Evolutionary conservation across 2,113 vertebrate species (phyloP).

Genomic region (Rostratula benghalensis): DNA sequence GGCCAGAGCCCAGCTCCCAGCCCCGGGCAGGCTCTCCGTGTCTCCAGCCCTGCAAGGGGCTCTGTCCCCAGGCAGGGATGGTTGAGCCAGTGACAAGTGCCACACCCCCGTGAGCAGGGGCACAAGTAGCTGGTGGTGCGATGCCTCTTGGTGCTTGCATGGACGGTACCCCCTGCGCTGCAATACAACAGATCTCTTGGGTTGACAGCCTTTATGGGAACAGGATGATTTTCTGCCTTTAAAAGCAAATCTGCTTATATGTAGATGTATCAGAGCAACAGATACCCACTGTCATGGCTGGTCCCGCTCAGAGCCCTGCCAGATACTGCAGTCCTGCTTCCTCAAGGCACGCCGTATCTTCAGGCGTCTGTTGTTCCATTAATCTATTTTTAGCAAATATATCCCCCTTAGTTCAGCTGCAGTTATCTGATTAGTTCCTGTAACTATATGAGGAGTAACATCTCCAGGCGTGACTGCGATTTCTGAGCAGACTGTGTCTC

Average conservation of each 20-base stretch:
- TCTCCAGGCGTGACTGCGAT: slow-evolving; percentile 27
- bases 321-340: background rate
- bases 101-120: background rate
- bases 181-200: background rate
- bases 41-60: background rate
- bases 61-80: rapidly evolving
- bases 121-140: background rate
- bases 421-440: slow-evolving; percentile 59
- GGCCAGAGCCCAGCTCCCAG: background rate
- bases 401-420: slow-evolving; percentile 43
- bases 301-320: background rate
- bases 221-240: background rate
- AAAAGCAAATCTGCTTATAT: background rate
- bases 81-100: background rate
- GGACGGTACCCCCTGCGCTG: rapidly evolving
- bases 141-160: background rate
- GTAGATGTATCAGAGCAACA: background rate
- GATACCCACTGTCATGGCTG: background rate
- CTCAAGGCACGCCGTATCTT: background rate
- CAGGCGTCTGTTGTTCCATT: slow-evolving; percentile 36
- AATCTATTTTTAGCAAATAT: slow-evolving; percentile 49
- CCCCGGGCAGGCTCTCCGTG: background rate
- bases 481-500: slow-evolving; percentile 23
- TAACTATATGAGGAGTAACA: slow-evolving; percentile 44
- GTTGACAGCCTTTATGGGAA: background rate